phyloP scores from a whole-genome alignment of 2,888 invertebrate genomes.

The Sinopyrophorus schimmeli region DNA sequence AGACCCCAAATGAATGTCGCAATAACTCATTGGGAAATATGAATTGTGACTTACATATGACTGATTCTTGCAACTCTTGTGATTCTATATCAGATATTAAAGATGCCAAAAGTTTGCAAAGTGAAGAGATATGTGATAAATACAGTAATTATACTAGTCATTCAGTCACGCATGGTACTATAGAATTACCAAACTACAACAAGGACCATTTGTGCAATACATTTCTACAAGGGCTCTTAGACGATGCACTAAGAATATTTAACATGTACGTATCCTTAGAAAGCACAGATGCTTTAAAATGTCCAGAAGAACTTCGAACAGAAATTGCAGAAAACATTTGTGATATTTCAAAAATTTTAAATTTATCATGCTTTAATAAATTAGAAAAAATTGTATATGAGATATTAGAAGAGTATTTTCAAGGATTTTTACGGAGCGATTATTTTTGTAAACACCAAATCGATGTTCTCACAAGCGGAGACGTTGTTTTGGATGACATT shows the following conservation, averaged over 20 bases:
- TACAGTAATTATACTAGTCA: slow-evolving; percentile 47
- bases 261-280: slow-evolving; percentile 77
- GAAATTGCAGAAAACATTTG: slow-evolving; percentile 69
- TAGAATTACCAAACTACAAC: no score
- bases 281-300: slow-evolving; percentile 62
- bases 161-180: slow-evolving; percentile 34
- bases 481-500: slow-evolving; percentile 82
- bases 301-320: slow-evolving; percentile 63
- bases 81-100: slow-evolving; percentile 42
- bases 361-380: slow-evolving; percentile 71
- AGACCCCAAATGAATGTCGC: no score
- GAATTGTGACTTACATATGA: slow-evolving; percentile 54
- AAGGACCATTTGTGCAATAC: no score
- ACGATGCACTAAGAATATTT: slow-evolving; percentile 73
- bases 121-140: slow-evolving; percentile 31
- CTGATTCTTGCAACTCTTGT: slow-evolving; percentile 50
- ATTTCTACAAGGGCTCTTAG: slow-evolving; percentile 48
- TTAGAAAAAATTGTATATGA: slow-evolving; percentile 69
- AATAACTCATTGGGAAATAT: no score
- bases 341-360: slow-evolving; percentile 66
- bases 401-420: slow-evolving; percentile 76
- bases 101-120: slow-evolving; percentile 27
- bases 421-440: slow-evolving; percentile 81
- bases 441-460: slow-evolving; percentile 92
- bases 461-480: slow-evolving; percentile 81